Base-by-base conservation (phyloP, 2,113 vertebrate genomes). In the Potamarius usumacintae region DNA sequence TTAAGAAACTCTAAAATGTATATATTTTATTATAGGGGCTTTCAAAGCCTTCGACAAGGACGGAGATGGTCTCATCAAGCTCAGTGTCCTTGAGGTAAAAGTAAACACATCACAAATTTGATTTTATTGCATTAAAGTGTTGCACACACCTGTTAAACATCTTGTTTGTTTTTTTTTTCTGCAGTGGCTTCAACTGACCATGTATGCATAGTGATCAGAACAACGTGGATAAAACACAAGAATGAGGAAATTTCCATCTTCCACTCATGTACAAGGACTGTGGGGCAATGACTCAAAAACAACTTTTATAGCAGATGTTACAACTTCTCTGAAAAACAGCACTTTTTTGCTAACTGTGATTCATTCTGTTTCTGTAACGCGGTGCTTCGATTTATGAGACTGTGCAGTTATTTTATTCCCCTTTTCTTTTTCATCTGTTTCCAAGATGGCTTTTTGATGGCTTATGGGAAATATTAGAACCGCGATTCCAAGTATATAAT, bases 121-220 rank as follows among this genome's bases (percentile, higher is more conserved):
- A 7, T 0, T 10, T 9, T 42, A 12, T 10, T 5, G 2, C 53
- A 1, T 34, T 30, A 78, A 60, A 30, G 0, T 50, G 27, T 20
- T 58, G 0, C 53, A 65, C 5, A 55, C 74, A 1, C 30, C 30
- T 30, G 10, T 20, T 82, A 50, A 79, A 72, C 12, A 2, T 58
- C 22, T 80, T 60, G 10, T 0, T 89, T 74, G 17, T 5, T 74
- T 60, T 85, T 15, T 2, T 50, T 79, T 8, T n/a, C 53, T 67
- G 50, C 85, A 99, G 98, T 99, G 98, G 98, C 96, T 99, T 90
- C 98, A 99, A 94, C 96, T 99, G 90, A 99, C 98, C 0, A 96
- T 99, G 96, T 99, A 99, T 0, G 97, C 98, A 0, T 99, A 94
- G 55, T 14, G 82, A 20, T 0, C 78, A 30, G 8, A 50, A 71